Evolutionary conservation across 2,113 vertebrate species (phyloP).

Genomic region (Sus scrofa): T2T-Sscrofa CM000813.6:141971501-141972000

Average conservation of each 20-base stretch:
- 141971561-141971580: background rate
- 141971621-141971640: background rate
- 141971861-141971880: background rate
- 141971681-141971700: background rate
- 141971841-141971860: background rate
- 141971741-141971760: slow-evolving; percentile 21
- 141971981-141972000: background rate
- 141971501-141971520: background rate
- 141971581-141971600: background rate
- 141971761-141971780: background rate
- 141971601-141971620: background rate
- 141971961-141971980: background rate
- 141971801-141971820: background rate
- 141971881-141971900: background rate
- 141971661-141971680: background rate
- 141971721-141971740: background rate
- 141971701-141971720: background rate
- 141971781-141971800: background rate
- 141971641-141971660: background rate
- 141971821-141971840: background rate
- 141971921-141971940: background rate
- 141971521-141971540: background rate
- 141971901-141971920: background rate
- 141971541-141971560: background rate
- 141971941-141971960: background rate